A percentile compares a stretch with the other conserved stretches of the same genome.
phyloP scores from a whole-genome alignment of 2,113 vertebrate genomes.

The Tachysurus vachellii region DNA sequence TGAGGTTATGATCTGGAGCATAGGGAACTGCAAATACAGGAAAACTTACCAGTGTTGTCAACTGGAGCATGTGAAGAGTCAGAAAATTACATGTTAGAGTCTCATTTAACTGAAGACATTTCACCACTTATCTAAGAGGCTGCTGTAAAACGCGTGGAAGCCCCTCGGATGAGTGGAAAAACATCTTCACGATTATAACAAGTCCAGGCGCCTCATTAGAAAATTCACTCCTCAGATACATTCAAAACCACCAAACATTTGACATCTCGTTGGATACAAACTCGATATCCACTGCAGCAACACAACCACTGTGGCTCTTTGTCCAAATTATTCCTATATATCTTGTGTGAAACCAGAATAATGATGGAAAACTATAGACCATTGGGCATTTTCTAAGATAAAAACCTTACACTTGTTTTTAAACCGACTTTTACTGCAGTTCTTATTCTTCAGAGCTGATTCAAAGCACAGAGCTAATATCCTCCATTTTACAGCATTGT shows the following conservation, averaged over 20 bases:
- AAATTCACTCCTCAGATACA: not conserved
- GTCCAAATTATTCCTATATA: not conserved
- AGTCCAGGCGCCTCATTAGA: too few species aligned
- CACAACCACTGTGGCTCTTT: not conserved
- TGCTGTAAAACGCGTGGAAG: not conserved
- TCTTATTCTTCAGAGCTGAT: not conserved
- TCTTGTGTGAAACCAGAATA: not conserved
- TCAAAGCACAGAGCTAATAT: not conserved
- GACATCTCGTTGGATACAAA: not conserved
- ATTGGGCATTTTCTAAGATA: not conserved
- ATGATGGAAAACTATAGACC: not conserved
- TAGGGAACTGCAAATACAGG: slow-evolving; percentile 43
- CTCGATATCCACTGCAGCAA: not conserved
- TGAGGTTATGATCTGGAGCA: slow-evolving; percentile 12
- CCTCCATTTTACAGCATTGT: not conserved
- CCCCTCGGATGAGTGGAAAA: not conserved
- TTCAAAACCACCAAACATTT: slow-evolving; percentile 2
- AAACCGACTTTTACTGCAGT: not conserved
- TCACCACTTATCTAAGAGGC: not conserved
- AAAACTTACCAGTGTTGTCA: slow-evolving; percentile 62
- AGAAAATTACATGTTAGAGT: slow-evolving; percentile 61
- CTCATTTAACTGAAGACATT: slow-evolving; percentile 31
- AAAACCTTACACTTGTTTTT: not conserved
- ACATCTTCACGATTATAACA: not conserved
- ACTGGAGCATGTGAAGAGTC: slow-evolving; percentile 62